Base-by-base conservation (phyloP, 2,113 vertebrate genomes). In the Lipophrys pholis region DNA sequence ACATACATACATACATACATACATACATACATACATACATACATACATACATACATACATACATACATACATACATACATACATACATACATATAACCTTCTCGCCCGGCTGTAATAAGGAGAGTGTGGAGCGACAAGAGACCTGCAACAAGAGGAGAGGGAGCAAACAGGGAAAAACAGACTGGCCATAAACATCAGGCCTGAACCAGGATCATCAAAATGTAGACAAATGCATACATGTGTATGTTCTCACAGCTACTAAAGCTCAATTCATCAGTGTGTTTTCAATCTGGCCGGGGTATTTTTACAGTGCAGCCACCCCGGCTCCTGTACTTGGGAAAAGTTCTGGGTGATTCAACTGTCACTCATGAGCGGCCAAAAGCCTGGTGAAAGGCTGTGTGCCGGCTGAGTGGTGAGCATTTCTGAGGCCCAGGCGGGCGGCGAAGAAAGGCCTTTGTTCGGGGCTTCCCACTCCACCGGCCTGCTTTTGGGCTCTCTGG, bases 311-410 rank as follows among this genome's bases (percentile, higher is more conserved):
- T 89, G 89, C 14, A 83, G 36, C 78, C 60, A 65, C 42, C 78
- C 53, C 41, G 3, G 73, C 83, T 88, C 78, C 91, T 91, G 88
- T 92, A 94, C 94, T 96, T 94, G 94, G 91, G 92, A 93, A 93
- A 94, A 91, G 89, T 89, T 90, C 76, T 53, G 69, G 73, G 89
- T 85, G 91, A 97, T 97, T 97, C 95, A 98, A 91, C 96, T 97
- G 97, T 97, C 96, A 97, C 92, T 97, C 96, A 96, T 87, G 90
- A 87, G 89, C 72, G 91, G 91, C 82, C 93, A 89, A 91, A 94
- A 91, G 80, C 90, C 90, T 87, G 86, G 93, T 95, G 92, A 95
- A 95, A 94, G 93, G 88, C 86, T 70, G 87, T 85, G 93, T 91
- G 90, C 93, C 82, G 91, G 92, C 93, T 93, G 94, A 95, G 94